phyloP scores from a whole-genome alignment of 2,888 invertebrate species.

The Mythimna albipuncta region DNA sequence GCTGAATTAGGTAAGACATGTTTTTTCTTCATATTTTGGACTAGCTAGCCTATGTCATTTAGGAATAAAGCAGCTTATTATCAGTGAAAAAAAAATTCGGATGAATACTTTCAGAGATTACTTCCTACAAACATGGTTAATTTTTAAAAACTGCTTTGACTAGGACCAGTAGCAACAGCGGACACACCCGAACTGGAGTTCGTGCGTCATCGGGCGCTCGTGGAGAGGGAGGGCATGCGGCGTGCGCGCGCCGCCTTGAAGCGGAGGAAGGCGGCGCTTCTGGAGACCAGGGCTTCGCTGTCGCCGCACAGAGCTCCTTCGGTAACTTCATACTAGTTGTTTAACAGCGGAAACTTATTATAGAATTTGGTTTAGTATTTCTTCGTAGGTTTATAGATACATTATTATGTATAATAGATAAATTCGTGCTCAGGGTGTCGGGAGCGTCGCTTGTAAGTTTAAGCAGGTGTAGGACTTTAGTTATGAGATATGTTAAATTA shows the following conservation, averaged over 20 bases:
- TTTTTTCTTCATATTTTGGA: too few species aligned
- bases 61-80: too few species aligned
- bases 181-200: slow-evolving; percentile 94
- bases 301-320: slow-evolving; percentile 79
- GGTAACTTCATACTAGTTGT: slow-evolving; percentile 65
- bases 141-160: too few species aligned
- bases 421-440: too few species aligned
- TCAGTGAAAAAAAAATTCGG: too few species aligned
- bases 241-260: slow-evolving; percentile 94
- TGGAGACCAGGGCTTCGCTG: slow-evolving; percentile 90
- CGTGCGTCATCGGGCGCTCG: slow-evolving; percentile 95
- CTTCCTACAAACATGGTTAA: too few species aligned
- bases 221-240: slow-evolving; percentile 95
- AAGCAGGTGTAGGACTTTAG: too few species aligned
- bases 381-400: not conserved
- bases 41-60: too few species aligned
- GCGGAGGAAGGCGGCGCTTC: slow-evolving; percentile 92
- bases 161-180: slow-evolving; percentile 76
- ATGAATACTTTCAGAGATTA: too few species aligned
- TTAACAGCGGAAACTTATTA: not conserved
- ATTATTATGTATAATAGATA: not conserved
- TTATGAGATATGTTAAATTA: too few species aligned
- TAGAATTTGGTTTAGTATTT: not conserved
- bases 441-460: too few species aligned
- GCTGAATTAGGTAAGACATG: slow-evolving; percentile 92